phyloP scores from a whole-genome alignment of 2,113 vertebrate genomes.

The Sorex araneus region DNA sequence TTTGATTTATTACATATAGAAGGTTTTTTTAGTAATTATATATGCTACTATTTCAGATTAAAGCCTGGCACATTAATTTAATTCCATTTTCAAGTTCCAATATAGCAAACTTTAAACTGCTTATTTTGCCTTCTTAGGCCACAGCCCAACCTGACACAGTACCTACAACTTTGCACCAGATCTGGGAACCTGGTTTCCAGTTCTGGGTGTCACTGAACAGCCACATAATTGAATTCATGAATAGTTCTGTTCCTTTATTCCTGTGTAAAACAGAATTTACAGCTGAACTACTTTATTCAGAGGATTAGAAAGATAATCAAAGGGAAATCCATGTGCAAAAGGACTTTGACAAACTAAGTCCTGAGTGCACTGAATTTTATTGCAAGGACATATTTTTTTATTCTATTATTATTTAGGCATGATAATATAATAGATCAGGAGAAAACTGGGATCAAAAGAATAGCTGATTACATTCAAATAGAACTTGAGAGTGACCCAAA shows the following conservation, averaged over 20 bases:
- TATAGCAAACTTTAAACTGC: neutral
- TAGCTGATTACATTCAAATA: neutral
- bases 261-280: conserved; percentile 26
- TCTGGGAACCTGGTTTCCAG: conserved; percentile 56
- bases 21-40: conserved; percentile 53
- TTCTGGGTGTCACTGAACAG: conserved; percentile 20
- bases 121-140: conserved; percentile 13
- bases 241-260: conserved; percentile 36
- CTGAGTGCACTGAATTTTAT: conserved; percentile 14
- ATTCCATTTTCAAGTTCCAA: conserved; percentile 35
- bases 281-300: conserved; percentile 40
- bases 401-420: conserved; percentile 42
- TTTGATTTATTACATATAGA: conserved; percentile 50
- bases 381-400: conserved; percentile 23
- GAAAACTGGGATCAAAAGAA: neutral
- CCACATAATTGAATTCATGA: neutral
- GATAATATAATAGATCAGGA: neutral
- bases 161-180: neutral
- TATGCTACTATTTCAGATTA: conserved; percentile 14
- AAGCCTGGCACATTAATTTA: neutral
- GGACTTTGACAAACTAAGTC: conserved; percentile 24
- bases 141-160: neutral
- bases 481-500: neutral
- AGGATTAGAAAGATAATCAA: conserved; percentile 55
- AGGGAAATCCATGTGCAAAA: conserved; percentile 40